These are phyloP conservation scores for Drosophila setifemur DNA, from an alignment of 1,140 invertebrate species.

Conservation along the genomic window DNA sequence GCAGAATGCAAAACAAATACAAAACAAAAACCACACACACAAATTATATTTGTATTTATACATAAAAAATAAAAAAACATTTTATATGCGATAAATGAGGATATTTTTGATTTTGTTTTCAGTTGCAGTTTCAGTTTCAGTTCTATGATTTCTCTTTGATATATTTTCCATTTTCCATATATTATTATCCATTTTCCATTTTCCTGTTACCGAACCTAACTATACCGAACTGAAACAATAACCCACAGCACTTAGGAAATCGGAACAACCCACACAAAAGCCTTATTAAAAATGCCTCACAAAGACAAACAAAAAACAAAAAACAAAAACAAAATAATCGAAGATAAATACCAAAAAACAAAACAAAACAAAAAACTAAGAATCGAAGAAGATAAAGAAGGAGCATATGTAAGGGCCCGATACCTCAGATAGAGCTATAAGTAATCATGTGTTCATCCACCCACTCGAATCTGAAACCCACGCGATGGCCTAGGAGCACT, in stretches of 20 bases:
- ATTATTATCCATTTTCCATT: background rate
- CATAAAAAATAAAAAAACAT: conserved; percentile 63
- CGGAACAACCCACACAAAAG: background rate
- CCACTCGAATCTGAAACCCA: conserved; percentile 7
- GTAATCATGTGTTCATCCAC: conserved; percentile 28
- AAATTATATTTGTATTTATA: conserved; percentile 77
- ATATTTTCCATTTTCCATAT: background rate
- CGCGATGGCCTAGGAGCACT: background rate
- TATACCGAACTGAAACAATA: conserved; percentile 4
- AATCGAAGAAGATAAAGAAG: background rate
- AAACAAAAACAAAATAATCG: background rate
- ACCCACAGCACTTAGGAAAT: conserved; percentile 4
- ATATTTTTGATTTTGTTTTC: conserved; percentile 3
- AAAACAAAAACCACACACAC: conserved; percentile 37
- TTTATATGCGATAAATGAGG: conserved; percentile 55
- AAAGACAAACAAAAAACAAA: background rate
- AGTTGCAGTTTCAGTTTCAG: background rate
- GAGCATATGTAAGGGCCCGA: background rate
- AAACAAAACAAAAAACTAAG: background rate
- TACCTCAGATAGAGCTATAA: conserved; percentile 30
- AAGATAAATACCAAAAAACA: background rate
- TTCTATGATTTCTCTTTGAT: background rate
- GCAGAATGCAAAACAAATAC: conserved; percentile 11
- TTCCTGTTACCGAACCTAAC: background rate
- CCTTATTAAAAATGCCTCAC: conserved; percentile 4